Conservation (phyloP, 2,888 invertebrate genomes). For the Drosophila quinaria region DNA sequence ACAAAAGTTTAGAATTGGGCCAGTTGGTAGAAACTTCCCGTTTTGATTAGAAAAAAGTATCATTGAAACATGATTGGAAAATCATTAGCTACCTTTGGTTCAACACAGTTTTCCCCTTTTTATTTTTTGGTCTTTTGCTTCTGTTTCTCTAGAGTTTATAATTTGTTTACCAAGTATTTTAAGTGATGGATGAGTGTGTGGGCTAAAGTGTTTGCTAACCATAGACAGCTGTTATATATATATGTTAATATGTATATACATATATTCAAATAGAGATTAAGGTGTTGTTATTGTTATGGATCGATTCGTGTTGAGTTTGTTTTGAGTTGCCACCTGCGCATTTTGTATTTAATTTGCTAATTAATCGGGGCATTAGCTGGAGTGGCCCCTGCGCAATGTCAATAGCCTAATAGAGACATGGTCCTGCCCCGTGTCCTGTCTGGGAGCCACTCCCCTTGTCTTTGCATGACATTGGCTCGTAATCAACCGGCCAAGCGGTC, state of each 20-base stretch:
- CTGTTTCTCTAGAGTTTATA: conserved; percentile 1
- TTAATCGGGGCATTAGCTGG: conserved; percentile 46
- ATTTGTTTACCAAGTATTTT: conserved; percentile 38
- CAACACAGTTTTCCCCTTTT: background rate
- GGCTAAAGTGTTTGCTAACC: conserved; percentile 16
- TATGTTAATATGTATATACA: background rate
- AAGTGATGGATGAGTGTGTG: conserved; percentile 43
- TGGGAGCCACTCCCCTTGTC: conserved; percentile 49
- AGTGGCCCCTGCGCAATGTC: conserved; percentile 27
- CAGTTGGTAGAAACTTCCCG: conserved; percentile 15
- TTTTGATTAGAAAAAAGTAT: conserved; percentile 18
- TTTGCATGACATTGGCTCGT: conserved; percentile 70
- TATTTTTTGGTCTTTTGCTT: background rate
- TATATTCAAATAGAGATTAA: conserved; percentile 23
- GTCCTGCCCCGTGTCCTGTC: background rate
- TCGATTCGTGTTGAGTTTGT: conserved; percentile 37
- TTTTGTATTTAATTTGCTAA: conserved; percentile 72
- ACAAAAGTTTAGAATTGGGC: conserved; percentile 37
- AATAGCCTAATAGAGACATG: conserved; percentile 49
- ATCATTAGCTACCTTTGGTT: conserved; percentile 29
- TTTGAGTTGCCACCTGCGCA: conserved; percentile 44
- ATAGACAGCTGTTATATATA: conserved; percentile 12
- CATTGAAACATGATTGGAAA: conserved; percentile 26
- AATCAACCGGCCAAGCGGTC: conserved; percentile 43
- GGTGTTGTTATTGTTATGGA: conserved; percentile 30